These are phyloP conservation scores for Tachyglossus aculeatus DNA, from an alignment of 2,797 vertebrate genomes.

Conservation along the genomic window DNA sequence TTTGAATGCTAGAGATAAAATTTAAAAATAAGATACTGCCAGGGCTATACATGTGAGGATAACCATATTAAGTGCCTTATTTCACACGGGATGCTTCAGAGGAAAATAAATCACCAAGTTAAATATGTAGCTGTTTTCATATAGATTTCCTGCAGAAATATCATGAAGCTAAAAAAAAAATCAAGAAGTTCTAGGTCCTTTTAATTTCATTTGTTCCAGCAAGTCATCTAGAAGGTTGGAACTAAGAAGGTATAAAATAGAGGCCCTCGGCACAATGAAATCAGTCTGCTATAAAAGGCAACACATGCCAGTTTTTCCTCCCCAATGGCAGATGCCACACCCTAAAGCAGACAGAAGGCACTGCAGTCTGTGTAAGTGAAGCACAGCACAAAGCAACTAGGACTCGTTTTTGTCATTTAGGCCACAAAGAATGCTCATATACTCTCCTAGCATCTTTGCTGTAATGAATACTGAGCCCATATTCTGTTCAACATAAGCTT, in stretches of 20 bases:
- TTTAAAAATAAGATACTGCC: constrained; percentile 49
- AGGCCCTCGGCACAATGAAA: constrained; percentile 72
- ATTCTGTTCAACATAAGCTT: constrained; percentile 44
- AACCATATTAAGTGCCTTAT: constrained; percentile 37
- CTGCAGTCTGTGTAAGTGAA: constrained; percentile 69
- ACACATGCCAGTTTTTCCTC: constrained; percentile 74
- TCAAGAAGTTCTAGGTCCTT: constrained; percentile 35
- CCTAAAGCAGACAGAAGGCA: constrained; percentile 77
- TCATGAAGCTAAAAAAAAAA: constrained; percentile 7
- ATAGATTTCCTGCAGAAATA: constrained; percentile 27
- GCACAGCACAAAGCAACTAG: constrained; percentile 71
- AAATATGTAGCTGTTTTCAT: constrained; percentile 47
- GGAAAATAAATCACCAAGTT: constrained; percentile 65
- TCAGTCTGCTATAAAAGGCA: constrained; percentile 69
- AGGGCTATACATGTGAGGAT: constrained; percentile 22
- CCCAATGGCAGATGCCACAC: constrained; percentile 77
- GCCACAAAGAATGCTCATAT: constrained; percentile 52
- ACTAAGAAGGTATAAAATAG: constrained; percentile 56
- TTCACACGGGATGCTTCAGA: constrained; percentile 22
- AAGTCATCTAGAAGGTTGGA: constrained; percentile 58
- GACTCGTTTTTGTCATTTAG: constrained; percentile 61
- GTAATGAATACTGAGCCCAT: constrained; percentile 34
- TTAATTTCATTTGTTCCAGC: constrained; percentile 58
- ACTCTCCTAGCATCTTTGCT: constrained; percentile 57
- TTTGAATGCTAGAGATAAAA: constrained; percentile 36